phyloP scores from a whole-genome alignment of 2,888 invertebrate species.

The Caenorhabditis virilis region DNA sequence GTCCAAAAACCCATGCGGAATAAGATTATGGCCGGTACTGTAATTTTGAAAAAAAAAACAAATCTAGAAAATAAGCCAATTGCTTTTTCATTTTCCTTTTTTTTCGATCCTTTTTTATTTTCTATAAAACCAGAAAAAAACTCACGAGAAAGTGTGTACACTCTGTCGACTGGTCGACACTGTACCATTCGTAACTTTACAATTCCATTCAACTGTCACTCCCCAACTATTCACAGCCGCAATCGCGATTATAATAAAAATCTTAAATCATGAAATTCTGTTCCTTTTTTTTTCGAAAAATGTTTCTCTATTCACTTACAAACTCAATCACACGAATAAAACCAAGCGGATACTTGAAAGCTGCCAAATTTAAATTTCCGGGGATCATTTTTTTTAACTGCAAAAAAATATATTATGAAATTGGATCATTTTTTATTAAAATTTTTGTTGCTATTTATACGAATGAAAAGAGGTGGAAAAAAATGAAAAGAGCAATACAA shows the following conservation, averaged over 20 bases:
- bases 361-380: constrained; percentile 24
- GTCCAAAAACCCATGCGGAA: no score
- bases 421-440: no score
- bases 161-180: not conserved
- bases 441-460: no score
- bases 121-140: constrained; percentile 7
- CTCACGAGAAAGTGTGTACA: constrained; percentile 38
- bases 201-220: constrained; percentile 43
- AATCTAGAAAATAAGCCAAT: no score
- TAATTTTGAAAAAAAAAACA: no score
- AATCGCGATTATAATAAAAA: constrained; percentile 63
- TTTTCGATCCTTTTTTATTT: no score
- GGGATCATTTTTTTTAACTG: constrained; percentile 10
- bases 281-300: constrained; percentile 1
- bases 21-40: no score
- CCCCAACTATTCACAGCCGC: constrained; percentile 60
- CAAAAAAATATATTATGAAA: no score
- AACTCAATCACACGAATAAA: constrained; percentile 63
- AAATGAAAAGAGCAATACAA: no score
- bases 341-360: constrained; percentile 66
- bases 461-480: no score
- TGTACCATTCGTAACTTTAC: constrained; percentile 13
- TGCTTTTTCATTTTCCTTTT: no score
- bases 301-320: constrained; percentile 43
- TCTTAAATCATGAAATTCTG: constrained; percentile 29